Percentiles rank a stretch among this genome's conserved stretches.
phyloP scores from a whole-genome alignment of 2,888 invertebrate species.

The Entomobrya multifasciata region DNA sequence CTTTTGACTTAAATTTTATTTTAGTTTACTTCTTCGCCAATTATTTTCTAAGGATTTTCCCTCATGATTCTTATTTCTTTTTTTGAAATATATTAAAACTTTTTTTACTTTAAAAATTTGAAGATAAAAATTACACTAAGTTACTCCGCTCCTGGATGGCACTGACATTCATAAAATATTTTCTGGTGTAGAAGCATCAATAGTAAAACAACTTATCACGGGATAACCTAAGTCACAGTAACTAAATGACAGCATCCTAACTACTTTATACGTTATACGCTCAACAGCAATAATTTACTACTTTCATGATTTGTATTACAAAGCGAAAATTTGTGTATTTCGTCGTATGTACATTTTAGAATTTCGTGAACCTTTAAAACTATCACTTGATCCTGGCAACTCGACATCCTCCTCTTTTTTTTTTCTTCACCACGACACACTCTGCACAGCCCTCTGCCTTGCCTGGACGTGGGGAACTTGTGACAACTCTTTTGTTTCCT shows the following conservation, averaged over 20 bases:
- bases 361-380: slow-evolving; percentile 4
- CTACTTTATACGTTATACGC: not conserved
- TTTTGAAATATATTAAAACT: slow-evolving; percentile 23
- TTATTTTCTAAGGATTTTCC: slow-evolving; percentile 25
- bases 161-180: slow-evolving; percentile 69
- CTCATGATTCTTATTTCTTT: too few relatives aligned
- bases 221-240: not conserved
- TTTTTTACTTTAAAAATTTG: not conserved
- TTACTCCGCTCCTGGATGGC: slow-evolving; percentile 68
- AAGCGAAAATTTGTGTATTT: not conserved
- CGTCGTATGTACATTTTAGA: slow-evolving; percentile 5
- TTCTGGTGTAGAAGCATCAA: not conserved
- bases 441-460: too few relatives aligned
- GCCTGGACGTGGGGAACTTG: slow-evolving; percentile 58
- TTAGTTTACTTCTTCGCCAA: slow-evolving; percentile 8
- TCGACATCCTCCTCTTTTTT: slow-evolving; percentile 29
- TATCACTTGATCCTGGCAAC: slow-evolving; percentile 1
- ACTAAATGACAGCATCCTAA: not conserved
- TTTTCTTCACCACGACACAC: too few relatives aligned
- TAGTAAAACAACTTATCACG: not conserved
- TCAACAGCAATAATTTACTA: not conserved
- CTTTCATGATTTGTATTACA: not conserved
- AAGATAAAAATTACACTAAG: slow-evolving; percentile 27
- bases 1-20: not conserved
- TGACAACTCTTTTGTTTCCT: slow-evolving; percentile 60